Base-by-base conservation (phyloP, 2,797 vertebrate genomes). In the Periophthalmus magnuspinnatus region DNA sequence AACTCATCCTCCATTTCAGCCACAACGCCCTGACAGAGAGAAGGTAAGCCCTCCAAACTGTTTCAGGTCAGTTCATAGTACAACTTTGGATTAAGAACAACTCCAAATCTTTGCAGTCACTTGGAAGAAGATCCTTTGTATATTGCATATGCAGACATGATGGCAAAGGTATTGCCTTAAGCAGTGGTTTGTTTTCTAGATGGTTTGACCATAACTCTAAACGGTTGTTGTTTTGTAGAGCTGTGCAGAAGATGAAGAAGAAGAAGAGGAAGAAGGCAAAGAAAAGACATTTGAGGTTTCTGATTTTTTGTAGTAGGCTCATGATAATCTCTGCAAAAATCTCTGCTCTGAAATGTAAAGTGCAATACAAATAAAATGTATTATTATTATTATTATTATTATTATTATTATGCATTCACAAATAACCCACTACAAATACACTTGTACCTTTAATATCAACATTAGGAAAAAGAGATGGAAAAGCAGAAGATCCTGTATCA, bases 391-490 rank as follows among this genome's bases (percentile, higher is more conserved):
- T n/a, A n/a, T n/a, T n/a, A n/a, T n/a, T n/a, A n/a, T n/a, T n/a
- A n/a, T n/a, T n/a, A n/a, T n/a, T n/a, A n/a, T n/a, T n/a, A n/a
- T 41, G 22, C 21, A 41, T 21, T 38, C 60, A n/a, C n/a, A 62
- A 8, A 62, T 3, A 41, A 21, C n/a, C n/a, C 60, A 22, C 21
- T 16, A 45, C 41, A 17, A 64, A 47, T 19, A 47, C 41, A 32
- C 24, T n/a, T n/a, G n/a, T n/a, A 28, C 19, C 17, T n/a, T 60
- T 60, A 32, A 45, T 34, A 33, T 59, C 5, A 21, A 60, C 36
- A 6, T 8, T 78, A 99, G 98, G 98, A 99, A 87, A 99, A 99
- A 72, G 98, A 99, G 90, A 99, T 98, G 98, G 98, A 99, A 83
- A 99, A 99, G 85, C 98, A 99, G 89, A 98, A 98, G 90, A 98